Percentiles rank a stretch among this genome's conserved stretches.
Conservation (phyloP, 2,113 vertebrate species). For the Cochlearius cochlearius region DNA sequence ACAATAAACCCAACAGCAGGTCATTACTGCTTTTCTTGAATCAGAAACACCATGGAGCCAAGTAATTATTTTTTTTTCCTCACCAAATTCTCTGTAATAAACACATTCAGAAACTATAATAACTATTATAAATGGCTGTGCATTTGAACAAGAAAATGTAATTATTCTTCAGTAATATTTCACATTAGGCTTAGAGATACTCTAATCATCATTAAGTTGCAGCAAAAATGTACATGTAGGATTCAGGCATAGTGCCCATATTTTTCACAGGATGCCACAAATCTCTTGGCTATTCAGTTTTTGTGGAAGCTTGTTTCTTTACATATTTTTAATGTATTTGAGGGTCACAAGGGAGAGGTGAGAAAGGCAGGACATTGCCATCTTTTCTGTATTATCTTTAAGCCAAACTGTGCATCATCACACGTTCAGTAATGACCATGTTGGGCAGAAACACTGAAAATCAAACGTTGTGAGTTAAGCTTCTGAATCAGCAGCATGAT, state of each 20-base stretch:
- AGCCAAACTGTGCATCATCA: background rate
- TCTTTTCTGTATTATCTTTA: background rate
- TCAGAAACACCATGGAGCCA: background rate
- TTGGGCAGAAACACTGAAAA: background rate
- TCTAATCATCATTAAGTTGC: background rate
- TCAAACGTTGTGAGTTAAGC: background rate
- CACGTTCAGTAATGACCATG: background rate
- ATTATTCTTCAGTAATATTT: constrained; percentile 40
- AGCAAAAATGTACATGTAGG: background rate
- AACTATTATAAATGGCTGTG: constrained; percentile 15
- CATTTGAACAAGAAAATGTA: constrained; percentile 28
- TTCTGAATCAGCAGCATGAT: background rate
- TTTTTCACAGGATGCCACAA: background rate
- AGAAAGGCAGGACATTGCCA: background rate
- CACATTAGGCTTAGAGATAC: background rate
- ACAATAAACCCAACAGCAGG: constrained; percentile 10
- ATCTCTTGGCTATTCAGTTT: background rate
- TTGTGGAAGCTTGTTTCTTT: background rate
- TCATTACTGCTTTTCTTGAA: background rate
- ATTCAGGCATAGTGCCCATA: background rate
- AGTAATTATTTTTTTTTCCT: background rate
- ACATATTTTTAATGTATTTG: background rate
- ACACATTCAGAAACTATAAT: constrained; percentile 20
- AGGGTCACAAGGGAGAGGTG: background rate
- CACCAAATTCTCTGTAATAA: constrained; percentile 22